Evolutionary conservation across 2,888 invertebrate species (phyloP).

Genomic region (Pomacea canaliculata): DNA sequence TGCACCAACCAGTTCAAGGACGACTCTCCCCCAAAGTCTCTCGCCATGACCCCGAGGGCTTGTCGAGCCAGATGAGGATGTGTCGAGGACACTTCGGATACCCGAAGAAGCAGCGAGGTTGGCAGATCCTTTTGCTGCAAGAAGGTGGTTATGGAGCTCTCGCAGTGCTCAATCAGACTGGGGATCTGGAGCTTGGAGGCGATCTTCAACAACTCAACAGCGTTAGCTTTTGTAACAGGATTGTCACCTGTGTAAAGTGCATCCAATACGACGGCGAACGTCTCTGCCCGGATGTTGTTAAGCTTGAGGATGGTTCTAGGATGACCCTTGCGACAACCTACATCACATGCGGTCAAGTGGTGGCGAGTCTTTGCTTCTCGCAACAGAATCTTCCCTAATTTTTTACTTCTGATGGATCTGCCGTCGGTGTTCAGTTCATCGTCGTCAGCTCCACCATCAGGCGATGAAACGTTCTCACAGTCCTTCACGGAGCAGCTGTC

Average conservation of each 20-base stretch:
- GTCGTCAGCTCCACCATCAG: no score
- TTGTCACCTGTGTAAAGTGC: constrained; percentile 10
- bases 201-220: constrained; percentile 1
- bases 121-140: neutral
- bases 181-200: constrained; percentile 1
- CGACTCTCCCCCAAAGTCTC: neutral
- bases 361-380: neutral
- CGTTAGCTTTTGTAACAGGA: constrained; percentile 1
- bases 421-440: neutral
- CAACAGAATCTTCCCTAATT: neutral
- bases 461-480: no score
- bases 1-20: constrained; percentile 15
- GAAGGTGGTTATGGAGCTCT: neutral
- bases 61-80: neutral
- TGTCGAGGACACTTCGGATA: neutral
- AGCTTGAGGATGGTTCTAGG: neutral
- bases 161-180: constrained; percentile 1
- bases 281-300: neutral
- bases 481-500: no score
- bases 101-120: neutral
- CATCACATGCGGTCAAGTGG: neutral
- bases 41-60: constrained; percentile 6
- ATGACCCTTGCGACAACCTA: neutral
- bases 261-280: constrained; percentile 6
- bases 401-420: neutral